A percentile compares a stretch with the other conserved stretches of the same genome.
phyloP scores from a whole-genome alignment of 2,113 vertebrate species.

The Narcine bancroftii region DNA sequence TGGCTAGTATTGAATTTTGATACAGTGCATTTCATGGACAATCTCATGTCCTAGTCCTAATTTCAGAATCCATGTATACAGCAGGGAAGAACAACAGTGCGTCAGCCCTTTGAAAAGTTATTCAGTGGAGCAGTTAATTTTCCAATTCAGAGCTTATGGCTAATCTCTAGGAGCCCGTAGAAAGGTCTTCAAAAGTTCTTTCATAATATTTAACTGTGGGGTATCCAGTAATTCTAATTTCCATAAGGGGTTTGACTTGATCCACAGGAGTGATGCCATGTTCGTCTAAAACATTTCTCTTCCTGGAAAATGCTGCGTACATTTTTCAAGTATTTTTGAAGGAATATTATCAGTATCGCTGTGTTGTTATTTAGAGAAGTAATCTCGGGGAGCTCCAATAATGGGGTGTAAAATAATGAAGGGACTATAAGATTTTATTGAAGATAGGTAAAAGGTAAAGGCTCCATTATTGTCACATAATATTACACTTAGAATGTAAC shows the following conservation, averaged over 20 bases:
- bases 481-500: too few species aligned
- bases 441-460: too few species aligned
- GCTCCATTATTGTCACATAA: too few species aligned
- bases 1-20: background rate
- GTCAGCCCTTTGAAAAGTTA: conserved; percentile 43
- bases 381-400: background rate
- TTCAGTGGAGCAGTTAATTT: conserved; percentile 44
- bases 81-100: conserved; percentile 43
- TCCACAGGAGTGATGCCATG: background rate
- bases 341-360: background rate
- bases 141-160: background rate
- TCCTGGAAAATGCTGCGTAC: background rate
- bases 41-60: background rate
- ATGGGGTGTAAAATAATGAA: background rate
- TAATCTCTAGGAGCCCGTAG: background rate
- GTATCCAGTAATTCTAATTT: background rate
- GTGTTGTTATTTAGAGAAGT: too few species aligned
- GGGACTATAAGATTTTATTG: background rate
- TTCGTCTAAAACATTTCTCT: background rate
- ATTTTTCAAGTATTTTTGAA: background rate
- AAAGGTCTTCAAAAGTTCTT: background rate
- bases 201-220: background rate
- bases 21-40: background rate
- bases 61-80: conserved; percentile 42
- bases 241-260: background rate